Evolutionary conservation across 2,888 invertebrate genomes (phyloP).

Genomic region (Rapana venosa): DNA sequence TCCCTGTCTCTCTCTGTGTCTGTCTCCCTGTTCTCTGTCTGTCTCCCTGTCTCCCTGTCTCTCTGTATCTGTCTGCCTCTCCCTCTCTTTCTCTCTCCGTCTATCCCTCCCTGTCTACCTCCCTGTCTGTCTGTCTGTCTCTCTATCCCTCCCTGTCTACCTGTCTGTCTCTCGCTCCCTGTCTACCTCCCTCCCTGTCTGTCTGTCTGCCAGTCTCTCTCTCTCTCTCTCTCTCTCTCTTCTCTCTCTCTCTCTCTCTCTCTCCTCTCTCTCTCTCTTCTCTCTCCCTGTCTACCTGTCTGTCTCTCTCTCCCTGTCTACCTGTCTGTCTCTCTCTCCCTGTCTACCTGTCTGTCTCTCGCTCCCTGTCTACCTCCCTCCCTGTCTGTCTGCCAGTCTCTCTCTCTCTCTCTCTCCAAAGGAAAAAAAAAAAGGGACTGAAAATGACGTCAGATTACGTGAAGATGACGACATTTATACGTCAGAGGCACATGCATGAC

Average conservation of each 20-base stretch:
- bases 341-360: not conserved
- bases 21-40: not conserved
- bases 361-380: not conserved
- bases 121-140: not conserved
- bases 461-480: not conserved
- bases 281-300: not conserved
- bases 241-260: conserved; percentile 2
- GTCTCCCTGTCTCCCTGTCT: too few relatives aligned
- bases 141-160: not conserved
- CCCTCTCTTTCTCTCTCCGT: too few relatives aligned
- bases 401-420: not conserved
- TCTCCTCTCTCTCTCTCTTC: conserved; percentile 20
- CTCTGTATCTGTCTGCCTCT: not conserved
- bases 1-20: not conserved
- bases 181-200: not conserved
- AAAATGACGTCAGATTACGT: not conserved
- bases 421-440: not conserved
- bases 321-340: not conserved
- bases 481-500: not conserved
- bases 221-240: conserved; percentile 22
- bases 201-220: conserved; percentile 2
- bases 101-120: not conserved
- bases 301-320: not conserved
- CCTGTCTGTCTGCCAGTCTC: not conserved
- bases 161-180: too few relatives aligned